Evolutionary conservation across 1,140 invertebrate species (phyloP), one percentile per base, ranked within the genome.

Genomic region (Stegodyphus mimosarum): DNA sequence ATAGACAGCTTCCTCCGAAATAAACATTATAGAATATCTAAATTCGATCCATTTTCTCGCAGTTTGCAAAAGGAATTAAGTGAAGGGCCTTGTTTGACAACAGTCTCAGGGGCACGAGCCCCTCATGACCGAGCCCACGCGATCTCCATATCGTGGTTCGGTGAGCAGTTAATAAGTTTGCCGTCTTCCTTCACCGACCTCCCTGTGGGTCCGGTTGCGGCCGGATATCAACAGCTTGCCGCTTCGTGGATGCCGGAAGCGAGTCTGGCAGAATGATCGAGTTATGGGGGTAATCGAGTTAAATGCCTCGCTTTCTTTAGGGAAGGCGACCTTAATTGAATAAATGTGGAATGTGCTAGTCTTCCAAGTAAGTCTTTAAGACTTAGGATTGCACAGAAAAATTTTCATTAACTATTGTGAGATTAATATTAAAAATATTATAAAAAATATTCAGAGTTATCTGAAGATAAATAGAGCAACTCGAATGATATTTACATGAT

Each of bases 161-260:
- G 67, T 48, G 67, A 48, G 17, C 67, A n/a, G 72, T 60, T 74
- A 74, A 74, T 74, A 74, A 74, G 72, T 74, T 74, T 74, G 72
- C 52, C 11, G 9, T 15, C 51, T 74, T 55, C n/a, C 72, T 74
- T 50, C 72, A 18, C 33, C 33, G 33, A 33, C 33, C 33, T 33
- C 33, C 33, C 33, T 33, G 3, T 33, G 33, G 33, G 33, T 33
- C 33, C 33, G 33, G 33, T 33, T 33, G 33, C 33, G 33, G 33
- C 33, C 33, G 33, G 33, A 74, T 74, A 74, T 74, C 72, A 74
- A 74, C 72, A 74, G 72, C 33, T 33, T 33, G 33, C 33, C 33
- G 53, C 53, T 53, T 53, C 17, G 17, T 48, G 72, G 72, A 74
- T 13, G 67, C 48, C 49, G 49, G 6, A 52, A 17, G 70, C 49